Conservation (phyloP, 1,140 invertebrate genomes). For the Drosophila jambulina region DNA sequence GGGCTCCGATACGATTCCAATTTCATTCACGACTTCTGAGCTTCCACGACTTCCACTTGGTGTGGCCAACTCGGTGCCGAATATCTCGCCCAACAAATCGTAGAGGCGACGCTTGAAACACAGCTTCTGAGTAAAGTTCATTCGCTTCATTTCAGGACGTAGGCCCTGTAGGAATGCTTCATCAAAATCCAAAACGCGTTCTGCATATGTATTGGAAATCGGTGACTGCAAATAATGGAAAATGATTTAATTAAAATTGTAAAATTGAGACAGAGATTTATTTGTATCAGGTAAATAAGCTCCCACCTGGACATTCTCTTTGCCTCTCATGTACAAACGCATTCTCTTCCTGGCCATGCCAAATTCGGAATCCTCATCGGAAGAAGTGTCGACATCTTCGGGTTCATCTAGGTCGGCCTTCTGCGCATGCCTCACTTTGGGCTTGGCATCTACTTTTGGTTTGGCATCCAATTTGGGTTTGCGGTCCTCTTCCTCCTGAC, state of each 20-base stretch:
- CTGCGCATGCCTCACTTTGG: conserved; percentile 62
- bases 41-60: too few relatives aligned
- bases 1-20: not conserved
- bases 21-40: not conserved
- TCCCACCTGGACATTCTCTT: not conserved
- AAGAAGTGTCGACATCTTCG: not conserved
- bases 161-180: conserved; percentile 74
- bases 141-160: conserved; percentile 71
- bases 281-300: not conserved
- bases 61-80: conserved; percentile 9
- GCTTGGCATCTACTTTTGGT: not conserved
- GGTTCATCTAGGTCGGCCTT: not conserved
- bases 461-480: conserved; percentile 12
- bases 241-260: not conserved
- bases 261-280: not conserved
- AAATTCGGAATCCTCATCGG: conserved; percentile 29
- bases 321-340: not conserved
- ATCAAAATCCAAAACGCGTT: conserved; percentile 56
- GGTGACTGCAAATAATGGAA: not conserved
- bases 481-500: conserved; percentile 28
- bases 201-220: not conserved
- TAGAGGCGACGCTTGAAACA: conserved; percentile 77
- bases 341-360: not conserved
- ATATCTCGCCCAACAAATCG: conserved; percentile 70
- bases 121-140: conserved; percentile 76